Base-by-base conservation (phyloP, 2,888 invertebrate genomes). In the Chalcosyrphus nemorum region DNA sequence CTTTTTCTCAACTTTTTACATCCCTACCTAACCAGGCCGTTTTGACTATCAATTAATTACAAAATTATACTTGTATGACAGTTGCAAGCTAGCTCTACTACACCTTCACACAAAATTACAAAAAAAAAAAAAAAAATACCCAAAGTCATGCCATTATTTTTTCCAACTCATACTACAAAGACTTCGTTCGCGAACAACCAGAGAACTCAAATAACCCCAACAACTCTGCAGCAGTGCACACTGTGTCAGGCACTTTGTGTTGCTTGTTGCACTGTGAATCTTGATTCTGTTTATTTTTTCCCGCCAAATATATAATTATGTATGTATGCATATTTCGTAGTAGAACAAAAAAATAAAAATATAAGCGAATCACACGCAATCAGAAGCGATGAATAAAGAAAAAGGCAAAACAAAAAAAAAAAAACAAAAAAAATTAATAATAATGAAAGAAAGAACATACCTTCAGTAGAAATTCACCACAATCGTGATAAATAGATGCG, bases 401-500 rank as follows among this genome's bases (percentile, higher is more conserved):
- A 50, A 70, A 47, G 24, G 59, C 41, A 27, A 52, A 27, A 32
- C 7, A 43, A 72, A 47, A 27, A 68, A 52, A 27, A 52, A 27
- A 32, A n/a, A 43, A 72, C 41, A 43, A 11, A 2, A 59, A 45
- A 32, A 35, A 50, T 32, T 70, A 47, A 29, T 57, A 63, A 50
- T 63, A 63, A 57, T 35, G 27, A 21, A 24, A 50, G 63, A 63
- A 47, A 13, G 32, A 45, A 72, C 85, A 41, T 85, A 85, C 85
- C 85, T 85, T 85, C 38, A 81, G 71, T 65, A 81, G 52, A 76
- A 76, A 81, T 85, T 85, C 85, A 85, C 80, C 80, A 76, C 75
- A 81, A 47, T 85, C 81, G 85, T 85, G 85, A 85, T 85, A 85
- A 75, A 85, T 76, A 54, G 85, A 85, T 61, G 85, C 85, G 81